Evolutionary conservation across 1,140 invertebrate species (phyloP).

Genomic region (Saccostrea echinata): DNA sequence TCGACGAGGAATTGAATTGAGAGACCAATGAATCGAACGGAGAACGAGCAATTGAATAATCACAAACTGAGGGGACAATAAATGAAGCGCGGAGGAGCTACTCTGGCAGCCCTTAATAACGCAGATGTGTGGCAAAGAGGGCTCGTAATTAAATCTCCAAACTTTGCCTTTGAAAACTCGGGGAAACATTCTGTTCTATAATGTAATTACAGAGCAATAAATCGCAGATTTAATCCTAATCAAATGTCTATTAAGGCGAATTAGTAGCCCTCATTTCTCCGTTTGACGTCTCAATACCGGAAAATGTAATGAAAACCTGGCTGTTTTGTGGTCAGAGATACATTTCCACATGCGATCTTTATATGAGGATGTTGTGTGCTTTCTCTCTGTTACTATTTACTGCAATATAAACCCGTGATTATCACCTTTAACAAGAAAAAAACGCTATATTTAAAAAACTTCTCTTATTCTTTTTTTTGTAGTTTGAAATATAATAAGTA

Average conservation of each 20-base stretch:
- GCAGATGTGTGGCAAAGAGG: slow-evolving; percentile 31
- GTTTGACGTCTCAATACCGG: slow-evolving; percentile 33
- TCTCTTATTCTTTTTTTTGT: no score
- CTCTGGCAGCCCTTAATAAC: not conserved
- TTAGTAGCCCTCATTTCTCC: slow-evolving; percentile 36
- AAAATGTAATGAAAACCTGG: slow-evolving; percentile 21
- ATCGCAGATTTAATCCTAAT: slow-evolving; percentile 39
- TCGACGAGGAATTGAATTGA: slow-evolving; percentile 34
- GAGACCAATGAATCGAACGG: slow-evolving; percentile 20
- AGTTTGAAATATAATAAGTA: no score
- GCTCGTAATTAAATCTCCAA: slow-evolving; percentile 40
- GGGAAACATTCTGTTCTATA: slow-evolving; percentile 41
- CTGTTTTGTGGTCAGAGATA: not conserved
- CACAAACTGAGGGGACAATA: slow-evolving; percentile 2
- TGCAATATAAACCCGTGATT: no score
- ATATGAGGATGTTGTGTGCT: not conserved
- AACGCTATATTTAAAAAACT: no score
- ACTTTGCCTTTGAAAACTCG: slow-evolving; percentile 28
- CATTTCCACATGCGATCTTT: slow-evolving; percentile 1
- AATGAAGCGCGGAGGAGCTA: not conserved
- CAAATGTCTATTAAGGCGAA: slow-evolving; percentile 38
- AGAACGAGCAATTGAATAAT: slow-evolving; percentile 44
- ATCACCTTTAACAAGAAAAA: no score
- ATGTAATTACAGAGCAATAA: slow-evolving; percentile 44
- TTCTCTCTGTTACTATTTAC: not conserved